Conservation (phyloP, 2,113 vertebrate species). For the Eolophus roseicapilla region DNA sequence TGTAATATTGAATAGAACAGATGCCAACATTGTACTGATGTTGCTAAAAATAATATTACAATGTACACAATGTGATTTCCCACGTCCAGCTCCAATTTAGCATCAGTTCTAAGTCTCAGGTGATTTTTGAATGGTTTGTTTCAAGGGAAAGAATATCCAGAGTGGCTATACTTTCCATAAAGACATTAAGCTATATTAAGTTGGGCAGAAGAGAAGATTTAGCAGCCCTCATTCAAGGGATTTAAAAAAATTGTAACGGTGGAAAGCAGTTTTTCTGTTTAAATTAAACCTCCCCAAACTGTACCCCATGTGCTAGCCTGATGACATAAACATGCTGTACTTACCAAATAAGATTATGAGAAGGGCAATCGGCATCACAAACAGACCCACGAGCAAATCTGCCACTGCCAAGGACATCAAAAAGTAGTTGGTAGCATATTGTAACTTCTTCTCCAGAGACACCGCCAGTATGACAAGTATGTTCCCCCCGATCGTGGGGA, state of each 20-base stretch:
- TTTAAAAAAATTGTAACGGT: background rate
- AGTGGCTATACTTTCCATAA: background rate
- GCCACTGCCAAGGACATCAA: conserved; percentile 94
- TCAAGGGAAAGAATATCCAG: background rate
- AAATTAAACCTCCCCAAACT: background rate
- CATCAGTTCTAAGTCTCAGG: background rate
- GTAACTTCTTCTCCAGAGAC: conserved; percentile 92
- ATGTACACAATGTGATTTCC: background rate
- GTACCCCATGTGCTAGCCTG: background rate
- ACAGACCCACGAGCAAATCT: conserved; percentile 92
- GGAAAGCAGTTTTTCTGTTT: background rate
- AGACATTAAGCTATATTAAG: background rate
- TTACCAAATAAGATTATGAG: conserved; percentile 89
- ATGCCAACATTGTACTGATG: background rate
- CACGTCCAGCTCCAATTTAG: background rate
- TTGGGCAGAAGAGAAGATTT: background rate
- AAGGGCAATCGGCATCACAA: conserved; percentile 97
- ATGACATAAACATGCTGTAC: conserved; percentile 61
- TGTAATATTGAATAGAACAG: background rate
- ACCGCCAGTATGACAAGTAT: conserved; percentile 95
- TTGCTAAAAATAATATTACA: background rate
- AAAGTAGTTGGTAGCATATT: conserved; percentile 98
- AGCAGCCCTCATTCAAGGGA: background rate
- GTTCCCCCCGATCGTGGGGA: conserved; percentile 95
- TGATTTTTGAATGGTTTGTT: background rate